phyloP scores from a whole-genome alignment of 2,888 invertebrate species.

The Pheosia tremula region DNA sequence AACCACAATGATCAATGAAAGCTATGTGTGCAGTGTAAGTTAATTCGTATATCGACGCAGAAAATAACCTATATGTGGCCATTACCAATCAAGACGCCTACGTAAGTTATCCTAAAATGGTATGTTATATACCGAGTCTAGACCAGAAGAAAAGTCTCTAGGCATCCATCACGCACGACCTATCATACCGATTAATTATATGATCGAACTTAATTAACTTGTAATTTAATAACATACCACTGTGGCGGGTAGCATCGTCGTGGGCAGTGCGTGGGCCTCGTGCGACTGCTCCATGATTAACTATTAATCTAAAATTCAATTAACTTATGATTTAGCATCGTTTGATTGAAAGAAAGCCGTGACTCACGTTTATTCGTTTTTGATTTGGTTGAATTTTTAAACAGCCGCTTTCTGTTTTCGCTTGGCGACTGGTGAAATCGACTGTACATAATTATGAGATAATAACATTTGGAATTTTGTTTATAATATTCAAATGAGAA shows the following conservation, averaged over 20 bases:
- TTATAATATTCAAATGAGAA: too few relatives aligned
- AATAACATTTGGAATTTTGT: slow-evolving; percentile 2
- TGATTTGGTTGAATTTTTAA: slow-evolving; percentile 32
- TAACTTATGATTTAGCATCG: slow-evolving; percentile 57
- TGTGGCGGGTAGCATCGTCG: slow-evolving; percentile 28
- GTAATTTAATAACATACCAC: slow-evolving; percentile 74
- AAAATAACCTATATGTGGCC: too few relatives aligned
- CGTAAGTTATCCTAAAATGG: too few relatives aligned
- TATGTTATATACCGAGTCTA: too few relatives aligned
- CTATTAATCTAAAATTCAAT: slow-evolving; percentile 77
- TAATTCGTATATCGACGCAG: too few relatives aligned
- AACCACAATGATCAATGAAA: too few relatives aligned
- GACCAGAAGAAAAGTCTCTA: too few relatives aligned
- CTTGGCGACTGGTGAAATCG: slow-evolving; percentile 23
- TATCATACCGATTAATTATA: slow-evolving; percentile 36
- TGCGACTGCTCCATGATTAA: slow-evolving; percentile 55
- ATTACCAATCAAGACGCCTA: too few relatives aligned
- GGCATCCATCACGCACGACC: too few relatives aligned
- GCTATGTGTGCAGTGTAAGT: too few relatives aligned
- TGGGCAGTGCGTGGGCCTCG: slow-evolving; percentile 47
- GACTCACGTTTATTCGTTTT: slow-evolving; percentile 49
- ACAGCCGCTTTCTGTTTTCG: slow-evolving; percentile 32
- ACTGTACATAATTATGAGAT: slow-evolving; percentile 20
- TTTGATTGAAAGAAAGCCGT: slow-evolving; percentile 60
- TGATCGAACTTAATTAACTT: slow-evolving; percentile 51